Evolutionary conservation across 2,113 vertebrate species (phyloP).

Genomic region (Indicator maculatus): DNA sequence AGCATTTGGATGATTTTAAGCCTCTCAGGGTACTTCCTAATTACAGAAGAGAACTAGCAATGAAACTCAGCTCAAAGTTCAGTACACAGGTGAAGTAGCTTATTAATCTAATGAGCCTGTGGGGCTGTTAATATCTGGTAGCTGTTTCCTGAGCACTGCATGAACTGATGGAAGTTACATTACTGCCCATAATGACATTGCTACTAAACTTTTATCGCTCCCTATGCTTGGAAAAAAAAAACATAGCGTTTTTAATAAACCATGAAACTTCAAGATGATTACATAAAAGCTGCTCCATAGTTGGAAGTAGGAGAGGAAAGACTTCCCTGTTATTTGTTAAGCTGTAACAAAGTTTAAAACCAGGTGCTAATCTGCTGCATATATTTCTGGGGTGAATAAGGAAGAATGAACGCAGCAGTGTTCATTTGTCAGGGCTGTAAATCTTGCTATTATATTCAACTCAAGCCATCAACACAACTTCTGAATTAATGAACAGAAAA

Average conservation of each 20-base stretch:
- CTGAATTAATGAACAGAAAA: constrained; percentile 62
- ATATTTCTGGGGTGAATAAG: neutral
- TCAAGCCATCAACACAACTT: neutral
- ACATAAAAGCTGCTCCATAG: neutral
- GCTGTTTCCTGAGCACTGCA: neutral
- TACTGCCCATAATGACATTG: neutral
- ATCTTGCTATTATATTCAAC: constrained; percentile 39
- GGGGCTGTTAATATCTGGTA: neutral
- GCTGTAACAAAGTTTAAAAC: neutral
- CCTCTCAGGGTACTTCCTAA: neutral
- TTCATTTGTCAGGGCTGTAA: constrained; percentile 25
- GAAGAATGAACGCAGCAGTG: neutral
- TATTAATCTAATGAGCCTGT: constrained; percentile 9
- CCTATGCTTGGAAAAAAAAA: neutral
- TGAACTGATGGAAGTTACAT: neutral
- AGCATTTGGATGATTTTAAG: neutral
- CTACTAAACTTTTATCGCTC: constrained; percentile 25
- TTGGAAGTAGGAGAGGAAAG: neutral
- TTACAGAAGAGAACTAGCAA: neutral
- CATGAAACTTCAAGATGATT: neutral
- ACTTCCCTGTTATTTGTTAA: neutral
- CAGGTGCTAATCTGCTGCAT: neutral
- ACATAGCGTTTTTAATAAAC: constrained; percentile 1
- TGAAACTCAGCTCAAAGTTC: constrained; percentile 13
- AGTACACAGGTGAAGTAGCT: neutral